These are phyloP conservation scores for Chymomyza procnemis DNA, from an alignment of 2,888 invertebrate species.

Conservation along the genomic window DNA sequence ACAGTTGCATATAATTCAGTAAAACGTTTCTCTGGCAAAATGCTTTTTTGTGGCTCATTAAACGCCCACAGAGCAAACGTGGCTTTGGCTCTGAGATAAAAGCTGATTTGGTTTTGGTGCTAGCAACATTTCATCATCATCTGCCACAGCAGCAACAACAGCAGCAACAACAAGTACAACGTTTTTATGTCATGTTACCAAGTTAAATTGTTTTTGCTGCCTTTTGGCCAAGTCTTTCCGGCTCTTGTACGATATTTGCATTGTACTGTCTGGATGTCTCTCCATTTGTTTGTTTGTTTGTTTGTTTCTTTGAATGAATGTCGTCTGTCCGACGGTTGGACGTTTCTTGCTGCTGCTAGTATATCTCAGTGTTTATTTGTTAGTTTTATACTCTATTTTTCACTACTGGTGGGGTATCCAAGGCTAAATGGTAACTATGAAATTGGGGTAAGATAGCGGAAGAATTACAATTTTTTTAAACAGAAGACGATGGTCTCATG, in stretches of 20 bases:
- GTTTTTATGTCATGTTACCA: slow-evolving; percentile 8
- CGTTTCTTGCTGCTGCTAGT: not conserved
- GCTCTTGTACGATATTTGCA: slow-evolving; percentile 17
- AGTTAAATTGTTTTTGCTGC: not conserved
- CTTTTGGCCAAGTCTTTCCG: not conserved
- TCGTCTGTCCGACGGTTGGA: not conserved
- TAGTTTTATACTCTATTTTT: not conserved
- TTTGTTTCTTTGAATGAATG: slow-evolving; percentile 26
- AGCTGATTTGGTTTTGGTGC: not conserved
- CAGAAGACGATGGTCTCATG: too few relatives aligned
- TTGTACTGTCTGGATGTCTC: slow-evolving; percentile 17
- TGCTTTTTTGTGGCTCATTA: not conserved
- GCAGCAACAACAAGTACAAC: not conserved
- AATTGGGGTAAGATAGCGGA: too few relatives aligned
- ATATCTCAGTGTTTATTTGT: slow-evolving; percentile 3
- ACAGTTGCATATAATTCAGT: not conserved
- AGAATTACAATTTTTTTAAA: too few relatives aligned
- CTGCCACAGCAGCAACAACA: not conserved
- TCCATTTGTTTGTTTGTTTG: slow-evolving; percentile 16
- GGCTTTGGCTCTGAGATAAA: not conserved
- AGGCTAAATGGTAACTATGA: too few relatives aligned
- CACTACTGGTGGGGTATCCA: too few relatives aligned
- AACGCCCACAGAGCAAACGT: not conserved
- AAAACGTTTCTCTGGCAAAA: not conserved
- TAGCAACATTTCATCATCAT: slow-evolving; percentile 1